phyloP scores from a whole-genome alignment of 92 coral and sea anemone genomes.

The Galaxea fascicularis region DNA sequence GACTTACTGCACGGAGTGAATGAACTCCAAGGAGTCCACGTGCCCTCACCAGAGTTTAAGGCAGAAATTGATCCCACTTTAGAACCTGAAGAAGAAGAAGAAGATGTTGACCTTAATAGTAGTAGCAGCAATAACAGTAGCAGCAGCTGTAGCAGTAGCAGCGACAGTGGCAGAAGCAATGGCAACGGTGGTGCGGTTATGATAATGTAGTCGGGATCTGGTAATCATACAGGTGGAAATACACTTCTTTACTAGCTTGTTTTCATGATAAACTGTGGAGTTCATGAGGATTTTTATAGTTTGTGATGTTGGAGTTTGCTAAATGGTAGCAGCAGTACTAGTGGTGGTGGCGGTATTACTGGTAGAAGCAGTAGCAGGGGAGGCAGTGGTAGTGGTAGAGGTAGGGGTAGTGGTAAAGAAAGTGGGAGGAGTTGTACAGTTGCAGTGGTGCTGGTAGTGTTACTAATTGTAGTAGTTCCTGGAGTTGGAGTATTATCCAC shows the following conservation, averaged over 20 bases:
- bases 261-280: no score
- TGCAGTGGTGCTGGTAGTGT: neutral
- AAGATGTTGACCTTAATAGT: neutral
- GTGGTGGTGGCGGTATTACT: neutral
- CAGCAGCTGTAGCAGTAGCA: neutral
- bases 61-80: neutral
- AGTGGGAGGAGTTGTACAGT: no score
- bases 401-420: neutral
- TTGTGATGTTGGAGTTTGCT: no score
- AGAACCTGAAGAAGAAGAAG: neutral
- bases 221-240: no score
- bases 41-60: constrained; percentile 19
- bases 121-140: neutral
- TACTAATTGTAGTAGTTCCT: neutral
- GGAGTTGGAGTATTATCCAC: neutral
- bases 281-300: no score
- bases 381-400: neutral
- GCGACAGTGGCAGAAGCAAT: no score
- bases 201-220: no score
- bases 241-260: no score
- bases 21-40: constrained; percentile 53
- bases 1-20: constrained; percentile 47
- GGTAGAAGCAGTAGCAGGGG: no score
- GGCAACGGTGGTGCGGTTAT: no score
- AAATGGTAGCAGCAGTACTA: neutral